A percentile compares a stretch with the other conserved stretches of the same genome.
These are phyloP conservation scores for Drosophila algonquin DNA, from an alignment of 2,888 invertebrate species.

Conservation along the genomic window DNA sequence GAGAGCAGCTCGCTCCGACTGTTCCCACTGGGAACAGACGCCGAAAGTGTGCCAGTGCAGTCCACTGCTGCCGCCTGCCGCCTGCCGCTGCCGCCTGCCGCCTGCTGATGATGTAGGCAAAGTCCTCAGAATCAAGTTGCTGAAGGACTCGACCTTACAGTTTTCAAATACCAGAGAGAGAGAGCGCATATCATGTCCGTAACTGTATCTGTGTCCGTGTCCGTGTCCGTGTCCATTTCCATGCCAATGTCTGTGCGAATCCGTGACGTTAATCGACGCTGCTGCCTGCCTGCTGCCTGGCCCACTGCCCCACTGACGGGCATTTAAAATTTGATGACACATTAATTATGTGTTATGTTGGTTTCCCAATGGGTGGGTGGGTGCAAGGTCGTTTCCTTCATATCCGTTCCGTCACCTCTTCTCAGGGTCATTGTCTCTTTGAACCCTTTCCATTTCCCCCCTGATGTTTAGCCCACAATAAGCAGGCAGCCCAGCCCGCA, in stretches of 20 bases:
- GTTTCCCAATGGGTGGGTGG: neutral
- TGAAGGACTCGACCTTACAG: slow-evolving; percentile 77
- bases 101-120: slow-evolving; percentile 68
- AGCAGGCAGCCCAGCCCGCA: slow-evolving; percentile 1
- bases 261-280: slow-evolving; percentile 66
- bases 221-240: slow-evolving; percentile 2
- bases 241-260: neutral
- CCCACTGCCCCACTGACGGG: slow-evolving; percentile 2
- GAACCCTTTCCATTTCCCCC: slow-evolving; percentile 16
- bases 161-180: slow-evolving; percentile 62
- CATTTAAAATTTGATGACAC: slow-evolving; percentile 40
- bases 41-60: slow-evolving; percentile 16
- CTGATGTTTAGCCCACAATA: slow-evolving; percentile 1
- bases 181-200: slow-evolving; percentile 39
- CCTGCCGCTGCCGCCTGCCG: slow-evolving; percentile 1
- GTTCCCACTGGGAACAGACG: slow-evolving; percentile 44
- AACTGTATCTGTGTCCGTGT: neutral
- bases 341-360: slow-evolving; percentile 32
- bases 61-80: slow-evolving; percentile 2
- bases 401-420: no score
- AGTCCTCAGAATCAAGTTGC: slow-evolving; percentile 68
- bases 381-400: neutral
- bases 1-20: slow-evolving; percentile 20
- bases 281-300: slow-evolving; percentile 8
- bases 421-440: slow-evolving; percentile 41